Percentiles rank a stretch among this genome's conserved stretches.
These are phyloP conservation scores for Lamellibrachia satsuma DNA, from an alignment of 2,888 invertebrate genomes.

Conservation along the genomic window DNA sequence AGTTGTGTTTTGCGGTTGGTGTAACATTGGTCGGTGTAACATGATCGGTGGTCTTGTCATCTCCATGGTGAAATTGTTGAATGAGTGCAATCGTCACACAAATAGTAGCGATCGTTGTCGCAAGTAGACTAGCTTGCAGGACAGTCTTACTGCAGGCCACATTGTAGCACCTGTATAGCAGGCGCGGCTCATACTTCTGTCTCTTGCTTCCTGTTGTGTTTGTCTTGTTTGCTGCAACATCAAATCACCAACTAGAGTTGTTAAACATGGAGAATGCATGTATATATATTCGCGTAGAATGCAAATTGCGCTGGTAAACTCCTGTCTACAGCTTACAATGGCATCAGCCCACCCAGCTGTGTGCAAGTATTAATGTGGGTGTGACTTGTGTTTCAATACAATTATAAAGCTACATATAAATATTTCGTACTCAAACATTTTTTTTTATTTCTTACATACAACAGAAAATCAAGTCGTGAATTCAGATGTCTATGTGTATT, in stretches of 20 bases:
- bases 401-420: no score
- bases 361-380: no score
- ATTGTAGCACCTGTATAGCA: background rate
- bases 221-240: background rate
- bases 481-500: no score
- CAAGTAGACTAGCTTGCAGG: background rate
- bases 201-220: background rate
- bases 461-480: no score
- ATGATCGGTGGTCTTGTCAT: background rate
- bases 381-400: no score
- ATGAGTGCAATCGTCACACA: background rate
- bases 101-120: background rate
- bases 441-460: no score
- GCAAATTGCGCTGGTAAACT: no score
- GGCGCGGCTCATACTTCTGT: background rate
- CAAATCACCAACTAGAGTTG: background rate
- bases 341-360: no score
- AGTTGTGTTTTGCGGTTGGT: background rate
- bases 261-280: background rate
- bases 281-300: background rate
- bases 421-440: no score
- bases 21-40: slow-evolving; percentile 31
- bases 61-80: background rate
- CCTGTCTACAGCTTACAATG: no score
- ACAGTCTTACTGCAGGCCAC: background rate